Evolutionary conservation across 2,113 vertebrate genomes (phyloP), one percentile per base, ranked within the genome.

Genomic region (Probosciger aterrimus): DNA sequence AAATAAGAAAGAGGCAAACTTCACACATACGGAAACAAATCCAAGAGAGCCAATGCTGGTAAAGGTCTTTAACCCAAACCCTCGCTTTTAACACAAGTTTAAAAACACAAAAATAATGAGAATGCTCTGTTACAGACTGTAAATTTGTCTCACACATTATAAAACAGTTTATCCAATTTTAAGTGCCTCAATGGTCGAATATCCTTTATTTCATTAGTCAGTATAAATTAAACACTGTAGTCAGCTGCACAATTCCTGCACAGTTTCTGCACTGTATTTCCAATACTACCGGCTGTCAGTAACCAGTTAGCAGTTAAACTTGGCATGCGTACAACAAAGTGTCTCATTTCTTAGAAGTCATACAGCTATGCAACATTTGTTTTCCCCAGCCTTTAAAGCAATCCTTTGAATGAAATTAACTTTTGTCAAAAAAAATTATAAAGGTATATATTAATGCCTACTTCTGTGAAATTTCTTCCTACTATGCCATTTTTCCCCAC

Each of bases 271-370:
- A 84, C n/a, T 80, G 37, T 49, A 79, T 86, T 7, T 88, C 91
- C 63, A 86, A 88, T 95, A 91, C 62, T 73, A 39, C 41, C 2
- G 1, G 37, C 47, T 90, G 53, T 86, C 78, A 84, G 75, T 86
- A 96, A 93, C 49, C 73, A 95, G 44, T 94, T 93, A 95, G 83
- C 44, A 92, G 18, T 13, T 63, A 92, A 94, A 92, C 8, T 17
- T 93, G 43, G 78, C 86, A 91, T 7, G 39, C 2, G 0, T 65
- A 92, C 59, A 91, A 73, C 31, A 1, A 55, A 78, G 49, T 11
- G 24, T 77, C 67, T 88, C 11, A 52, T 50, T 95, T 93, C 86
- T 69, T 49, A 74, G 35, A 94, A 77, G 63, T 86, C 79, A 77
- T 46, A 88, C 11, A 82, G 53, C 88, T 83, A 69, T 5, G 9